Conservation (phyloP, 2,797 vertebrate genomes). For the Crocodylus rhombifer region DNA sequence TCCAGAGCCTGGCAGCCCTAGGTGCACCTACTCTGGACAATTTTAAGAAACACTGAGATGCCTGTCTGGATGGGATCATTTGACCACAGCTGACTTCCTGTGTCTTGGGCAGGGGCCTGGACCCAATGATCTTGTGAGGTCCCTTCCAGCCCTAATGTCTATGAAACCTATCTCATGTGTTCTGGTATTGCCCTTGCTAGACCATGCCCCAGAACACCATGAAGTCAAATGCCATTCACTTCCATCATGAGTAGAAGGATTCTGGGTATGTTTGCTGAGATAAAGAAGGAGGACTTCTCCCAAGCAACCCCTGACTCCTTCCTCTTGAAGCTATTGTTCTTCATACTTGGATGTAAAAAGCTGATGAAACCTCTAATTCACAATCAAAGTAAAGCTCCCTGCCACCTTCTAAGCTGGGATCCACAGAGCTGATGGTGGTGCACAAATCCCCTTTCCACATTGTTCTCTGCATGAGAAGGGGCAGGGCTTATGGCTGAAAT, state of each 20-base stretch:
- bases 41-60: too few relatives aligned
- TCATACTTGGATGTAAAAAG: neutral
- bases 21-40: too few relatives aligned
- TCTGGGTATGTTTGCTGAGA: neutral
- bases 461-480: neutral
- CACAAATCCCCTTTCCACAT: neutral
- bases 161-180: neutral
- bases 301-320: too few relatives aligned
- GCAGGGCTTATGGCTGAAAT: neutral
- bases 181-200: neutral
- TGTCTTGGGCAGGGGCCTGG: too few relatives aligned
- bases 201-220: fast-evolving
- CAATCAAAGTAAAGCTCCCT: neutral
- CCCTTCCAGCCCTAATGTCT: too few relatives aligned
- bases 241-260: fast-evolving
- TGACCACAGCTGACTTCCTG: too few relatives aligned
- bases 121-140: too few relatives aligned
- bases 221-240: neutral
- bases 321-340: neutral
- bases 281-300: fast-evolving
- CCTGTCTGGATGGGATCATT: too few relatives aligned
- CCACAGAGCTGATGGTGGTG: neutral
- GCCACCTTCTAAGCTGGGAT: fast-evolving
- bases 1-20: too few relatives aligned
- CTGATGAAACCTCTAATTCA: neutral